Conservation (phyloP, 2,888 invertebrate genomes). For the Drosophila prolongata region DNA sequence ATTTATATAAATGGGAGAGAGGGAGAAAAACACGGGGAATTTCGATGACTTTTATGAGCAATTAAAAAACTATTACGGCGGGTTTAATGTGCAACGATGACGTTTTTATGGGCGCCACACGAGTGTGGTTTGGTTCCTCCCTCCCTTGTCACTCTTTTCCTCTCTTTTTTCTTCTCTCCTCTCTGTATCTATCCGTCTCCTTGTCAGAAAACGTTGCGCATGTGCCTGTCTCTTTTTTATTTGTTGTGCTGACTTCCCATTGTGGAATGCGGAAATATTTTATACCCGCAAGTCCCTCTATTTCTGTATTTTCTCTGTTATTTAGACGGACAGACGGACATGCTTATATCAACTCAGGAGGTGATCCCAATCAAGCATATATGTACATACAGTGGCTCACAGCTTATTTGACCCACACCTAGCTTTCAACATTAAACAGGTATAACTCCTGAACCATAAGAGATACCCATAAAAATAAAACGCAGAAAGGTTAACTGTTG, state of each 20-base stretch:
- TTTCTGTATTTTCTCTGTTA: slow-evolving; percentile 9
- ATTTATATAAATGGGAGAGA: not conserved
- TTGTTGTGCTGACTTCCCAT: slow-evolving; percentile 5
- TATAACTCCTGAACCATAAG: no score
- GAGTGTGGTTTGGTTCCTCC: slow-evolving; percentile 43
- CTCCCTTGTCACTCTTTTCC: not conserved
- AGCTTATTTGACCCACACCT: no score
- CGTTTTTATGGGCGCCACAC: slow-evolving; percentile 63
- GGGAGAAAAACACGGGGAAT: slow-evolving; percentile 16
- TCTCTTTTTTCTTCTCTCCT: not conserved
- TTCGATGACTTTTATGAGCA: slow-evolving; percentile 63
- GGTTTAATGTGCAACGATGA: slow-evolving; percentile 51
- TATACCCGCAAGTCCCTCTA: slow-evolving; percentile 3
- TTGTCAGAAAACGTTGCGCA: slow-evolving; percentile 20
- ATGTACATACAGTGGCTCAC: no score
- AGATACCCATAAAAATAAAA: no score
- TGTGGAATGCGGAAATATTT: slow-evolving; percentile 41
- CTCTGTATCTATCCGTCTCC: not conserved
- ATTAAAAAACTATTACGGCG: slow-evolving; percentile 70
- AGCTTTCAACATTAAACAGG: no score
- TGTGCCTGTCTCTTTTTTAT: slow-evolving; percentile 18
- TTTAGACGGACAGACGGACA: no score
- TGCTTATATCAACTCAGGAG: no score
- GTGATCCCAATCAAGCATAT: no score
- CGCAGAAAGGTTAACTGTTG: no score